Evolutionary conservation across 1,140 invertebrate genomes (phyloP).

Genomic region (Drosophila nigrodunni): DNA sequence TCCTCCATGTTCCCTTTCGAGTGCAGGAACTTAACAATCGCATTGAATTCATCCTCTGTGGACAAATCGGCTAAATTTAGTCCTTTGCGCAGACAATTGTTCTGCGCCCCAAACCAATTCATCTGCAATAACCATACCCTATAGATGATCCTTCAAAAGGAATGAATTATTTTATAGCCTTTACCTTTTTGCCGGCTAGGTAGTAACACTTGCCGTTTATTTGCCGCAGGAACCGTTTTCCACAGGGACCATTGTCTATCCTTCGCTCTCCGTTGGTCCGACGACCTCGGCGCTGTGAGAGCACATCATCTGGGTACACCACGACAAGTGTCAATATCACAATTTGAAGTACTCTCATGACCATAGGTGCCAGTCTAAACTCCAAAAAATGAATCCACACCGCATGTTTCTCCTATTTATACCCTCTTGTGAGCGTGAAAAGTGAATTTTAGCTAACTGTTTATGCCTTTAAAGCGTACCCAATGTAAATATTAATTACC

Average conservation of each 20-base stretch:
- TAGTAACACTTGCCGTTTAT: conserved; percentile 66
- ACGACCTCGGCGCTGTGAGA: background rate
- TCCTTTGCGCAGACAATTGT: conserved; percentile 88
- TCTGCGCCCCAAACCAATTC: conserved; percentile 69
- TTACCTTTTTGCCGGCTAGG: conserved; percentile 59
- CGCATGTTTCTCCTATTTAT: conserved; percentile 64
- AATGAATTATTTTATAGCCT: background rate
- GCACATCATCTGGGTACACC: conserved; percentile 48
- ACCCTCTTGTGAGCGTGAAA: conserved; percentile 50
- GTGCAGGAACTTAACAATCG: conserved; percentile 26
- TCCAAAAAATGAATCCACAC: conserved; percentile 44
- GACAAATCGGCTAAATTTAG: conserved; percentile 86
- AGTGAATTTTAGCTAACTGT: conserved; percentile 6
- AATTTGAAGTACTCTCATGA: conserved; percentile 64
- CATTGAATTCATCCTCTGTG: conserved; percentile 39
- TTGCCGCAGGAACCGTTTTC: conserved; percentile 45
- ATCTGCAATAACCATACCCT: conserved; percentile 27
- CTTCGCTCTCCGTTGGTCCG: conserved; percentile 8
- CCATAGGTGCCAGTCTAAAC: conserved; percentile 36
- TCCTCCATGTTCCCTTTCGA: conserved; percentile 47
- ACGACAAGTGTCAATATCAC: conserved; percentile 60
- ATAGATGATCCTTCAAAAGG: background rate
- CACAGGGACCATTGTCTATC: conserved; percentile 49
- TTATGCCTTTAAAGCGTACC: conserved; percentile 1
- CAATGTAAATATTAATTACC: conserved; percentile 10